Conservation (phyloP, 2,888 invertebrate species). For the Dioctria linearis region DNA sequence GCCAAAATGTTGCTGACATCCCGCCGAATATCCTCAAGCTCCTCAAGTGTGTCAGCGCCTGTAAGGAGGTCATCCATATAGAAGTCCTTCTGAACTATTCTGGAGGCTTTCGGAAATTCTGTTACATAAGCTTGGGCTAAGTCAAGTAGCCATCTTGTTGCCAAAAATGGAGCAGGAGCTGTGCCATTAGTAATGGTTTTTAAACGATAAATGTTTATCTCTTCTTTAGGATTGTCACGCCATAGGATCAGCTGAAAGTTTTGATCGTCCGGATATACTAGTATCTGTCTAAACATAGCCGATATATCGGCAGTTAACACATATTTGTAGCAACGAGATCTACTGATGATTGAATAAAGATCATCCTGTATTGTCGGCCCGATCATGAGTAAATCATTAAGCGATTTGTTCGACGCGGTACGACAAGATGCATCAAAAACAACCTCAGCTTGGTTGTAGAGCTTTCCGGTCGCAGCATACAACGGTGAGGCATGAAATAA, state of each 20-base stretch:
- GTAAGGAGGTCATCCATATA: conserved; percentile 61
- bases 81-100: conserved; percentile 57
- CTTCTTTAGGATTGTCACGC: conserved; percentile 58
- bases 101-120: conserved; percentile 58
- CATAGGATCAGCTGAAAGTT: conserved; percentile 64
- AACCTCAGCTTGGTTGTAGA: too few relatives aligned
- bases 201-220: not conserved
- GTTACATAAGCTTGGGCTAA: conserved; percentile 59
- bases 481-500: too few relatives aligned
- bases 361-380: too few relatives aligned
- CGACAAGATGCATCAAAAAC: too few relatives aligned
- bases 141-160: conserved; percentile 43
- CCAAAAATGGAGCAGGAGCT: conserved; percentile 20
- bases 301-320: too few relatives aligned
- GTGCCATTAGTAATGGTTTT: not conserved
- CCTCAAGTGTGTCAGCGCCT: conserved; percentile 51
- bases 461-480: too few relatives aligned
- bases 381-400: too few relatives aligned
- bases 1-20: conserved; percentile 52
- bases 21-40: conserved; percentile 53
- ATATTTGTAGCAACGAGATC: too few relatives aligned
- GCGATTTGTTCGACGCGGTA: too few relatives aligned
- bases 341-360: too few relatives aligned
- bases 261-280: conserved; percentile 59
- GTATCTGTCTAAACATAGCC: too few relatives aligned